These are phyloP conservation scores for Jordanella pulchra DNA, from an alignment of 2,797 vertebrate genomes.

Conservation along the genomic window DNA sequence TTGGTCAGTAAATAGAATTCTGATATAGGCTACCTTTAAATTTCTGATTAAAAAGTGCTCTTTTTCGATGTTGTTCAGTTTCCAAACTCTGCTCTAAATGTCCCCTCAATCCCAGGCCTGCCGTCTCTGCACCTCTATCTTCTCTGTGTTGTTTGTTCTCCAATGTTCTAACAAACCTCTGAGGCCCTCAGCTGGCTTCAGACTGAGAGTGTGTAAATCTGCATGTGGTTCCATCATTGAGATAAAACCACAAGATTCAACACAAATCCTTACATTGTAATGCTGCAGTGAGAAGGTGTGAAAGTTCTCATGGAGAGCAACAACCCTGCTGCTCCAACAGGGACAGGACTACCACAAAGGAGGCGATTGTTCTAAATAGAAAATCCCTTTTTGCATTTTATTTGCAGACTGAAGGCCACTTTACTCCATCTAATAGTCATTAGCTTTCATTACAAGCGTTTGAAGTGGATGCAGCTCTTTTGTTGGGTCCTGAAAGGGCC, in stretches of 20 bases:
- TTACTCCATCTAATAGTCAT: slow-evolving; percentile 90
- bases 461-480: slow-evolving; percentile 85
- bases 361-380: slow-evolving; percentile 19
- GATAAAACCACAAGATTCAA: neutral
- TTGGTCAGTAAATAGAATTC: too few species aligned
- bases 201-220: neutral
- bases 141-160: neutral
- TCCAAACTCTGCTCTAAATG: neutral
- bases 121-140: neutral
- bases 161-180: too few species aligned
- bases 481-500: slow-evolving; percentile 80
- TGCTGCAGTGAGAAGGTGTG: slow-evolving; percentile 78
- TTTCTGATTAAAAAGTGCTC: too few species aligned
- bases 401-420: slow-evolving; percentile 76
- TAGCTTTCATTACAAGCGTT: slow-evolving; percentile 92
- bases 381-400: slow-evolving; percentile 80
- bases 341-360: slow-evolving; percentile 8
- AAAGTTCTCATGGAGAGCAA: slow-evolving; percentile 85
- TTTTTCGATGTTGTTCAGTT: too few species aligned
- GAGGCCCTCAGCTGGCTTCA: too few species aligned
- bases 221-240: neutral
- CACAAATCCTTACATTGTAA: slow-evolving; percentile 7
- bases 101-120: too few species aligned
- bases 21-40: too few species aligned
- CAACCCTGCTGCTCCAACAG: slow-evolving; percentile 60